A percentile compares a stretch with the other conserved stretches of the same genome.
Evolutionary conservation across 2,113 vertebrate species (phyloP).

Genomic region (Chrysochloris asiatica): DNA sequence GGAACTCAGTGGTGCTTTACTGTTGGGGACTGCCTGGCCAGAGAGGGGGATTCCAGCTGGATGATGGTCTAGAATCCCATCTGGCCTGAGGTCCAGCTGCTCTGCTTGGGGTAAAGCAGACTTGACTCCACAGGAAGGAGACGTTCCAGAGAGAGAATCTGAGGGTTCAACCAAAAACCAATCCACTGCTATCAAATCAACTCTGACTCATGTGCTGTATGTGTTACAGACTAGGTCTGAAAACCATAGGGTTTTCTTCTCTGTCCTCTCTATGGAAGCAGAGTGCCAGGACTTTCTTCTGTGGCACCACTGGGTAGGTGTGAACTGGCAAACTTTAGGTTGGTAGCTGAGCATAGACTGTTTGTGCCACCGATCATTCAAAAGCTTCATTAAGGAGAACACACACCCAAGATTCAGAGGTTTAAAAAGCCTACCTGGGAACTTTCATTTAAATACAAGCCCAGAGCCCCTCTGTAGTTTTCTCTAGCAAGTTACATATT

Average conservation of each 20-base stretch:
- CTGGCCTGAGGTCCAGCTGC: not conserved
- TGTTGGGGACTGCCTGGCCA: not conserved
- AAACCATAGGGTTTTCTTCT: not conserved
- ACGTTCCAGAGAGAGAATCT: not conserved
- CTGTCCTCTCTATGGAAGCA: not conserved
- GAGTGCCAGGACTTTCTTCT: not conserved
- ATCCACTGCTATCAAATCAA: too few relatives aligned
- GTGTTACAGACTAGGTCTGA: not conserved
- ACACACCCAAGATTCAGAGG: not conserved
- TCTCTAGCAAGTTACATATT: not conserved
- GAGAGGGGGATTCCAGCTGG: accelerated
- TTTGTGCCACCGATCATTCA: not conserved
- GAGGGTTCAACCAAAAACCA: not conserved
- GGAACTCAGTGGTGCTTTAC: too few relatives aligned
- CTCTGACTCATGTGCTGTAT: not conserved
- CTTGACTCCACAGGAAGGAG: not conserved
- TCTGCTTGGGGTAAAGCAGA: not conserved
- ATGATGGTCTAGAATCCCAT: not conserved
- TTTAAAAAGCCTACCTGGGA: not conserved
- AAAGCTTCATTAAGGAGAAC: not conserved
- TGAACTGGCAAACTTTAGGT: too few relatives aligned
- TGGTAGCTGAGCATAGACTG: not conserved
- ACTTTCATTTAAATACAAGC: accelerated
- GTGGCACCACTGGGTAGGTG: not conserved
- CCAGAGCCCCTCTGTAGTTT: not conserved